Base-by-base conservation (phyloP, 2,113 vertebrate species). In the Crotalus helleri region DNA sequence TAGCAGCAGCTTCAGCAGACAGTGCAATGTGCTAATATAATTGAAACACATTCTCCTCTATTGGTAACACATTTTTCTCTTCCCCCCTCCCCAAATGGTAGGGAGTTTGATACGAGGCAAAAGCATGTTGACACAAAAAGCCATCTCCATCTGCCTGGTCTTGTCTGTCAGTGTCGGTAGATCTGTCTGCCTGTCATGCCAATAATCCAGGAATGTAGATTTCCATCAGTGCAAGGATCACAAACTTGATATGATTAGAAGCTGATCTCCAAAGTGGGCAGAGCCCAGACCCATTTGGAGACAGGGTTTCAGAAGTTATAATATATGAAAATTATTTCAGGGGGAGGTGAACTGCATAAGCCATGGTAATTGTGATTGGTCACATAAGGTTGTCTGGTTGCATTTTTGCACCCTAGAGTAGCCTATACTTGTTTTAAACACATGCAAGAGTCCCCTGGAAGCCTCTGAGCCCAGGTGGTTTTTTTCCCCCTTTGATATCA, bases 1-100 rank as follows among this genome's bases (percentile, higher is more conserved):
- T 29, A 87, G 90, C 87, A 55, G 39, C 85, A 10, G 69, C 88
- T 93, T 93, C 88, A 21, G 93, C 91, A 95, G 95, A 93, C 57
- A 94, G 89, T 90, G 91, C 93, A 23, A 91, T 87, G 91, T 95
- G 93, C 90, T 94, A 88, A 33, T 89, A 89, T 91, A 1, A 85
- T 93, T 88, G 10, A 1, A 85, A 92, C 3, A 4, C 46, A 0
- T 87, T n/a, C 89, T 93, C 91, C 90, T 49, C 46, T 21, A 69
- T 33, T 69, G 64, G 29, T 69, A 69, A 69, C 64, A 69, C 64
- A 7, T 69, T 69, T 69, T 13, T 69, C 64, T 58, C 55, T 23
- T 8, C 17, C n/a, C 6, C 11, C 11, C 61, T 3, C 19, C 85
- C 19, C 23, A 51, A 44, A 59, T 58, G 33, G 26, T 12, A 44